These are phyloP conservation scores for Scotopteryx bipunctaria DNA, from an alignment of 2,888 invertebrate genomes.

Conservation along the genomic window DNA sequence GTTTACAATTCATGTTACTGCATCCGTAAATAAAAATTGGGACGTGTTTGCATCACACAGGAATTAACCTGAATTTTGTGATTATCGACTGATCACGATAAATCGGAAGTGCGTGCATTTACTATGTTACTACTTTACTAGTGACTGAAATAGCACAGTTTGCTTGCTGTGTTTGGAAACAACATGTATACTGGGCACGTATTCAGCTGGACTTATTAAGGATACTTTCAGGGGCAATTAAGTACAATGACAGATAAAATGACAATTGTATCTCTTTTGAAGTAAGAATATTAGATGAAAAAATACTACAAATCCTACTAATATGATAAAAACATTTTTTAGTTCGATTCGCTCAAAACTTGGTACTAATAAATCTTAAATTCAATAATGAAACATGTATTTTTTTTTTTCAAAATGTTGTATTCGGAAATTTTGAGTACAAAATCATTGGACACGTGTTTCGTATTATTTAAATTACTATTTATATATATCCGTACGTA, in stretches of 20 bases:
- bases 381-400: too few relatives aligned
- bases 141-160: conserved; percentile 55
- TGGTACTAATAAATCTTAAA: too few relatives aligned
- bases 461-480: too few relatives aligned
- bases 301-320: too few relatives aligned
- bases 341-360: too few relatives aligned
- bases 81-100: conserved; percentile 57
- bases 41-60: conserved; percentile 46
- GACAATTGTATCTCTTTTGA: not conserved
- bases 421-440: too few relatives aligned
- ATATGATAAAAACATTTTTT: too few relatives aligned
- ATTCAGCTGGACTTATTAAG: conserved; percentile 6
- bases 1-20: conserved; percentile 45
- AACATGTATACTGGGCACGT: conserved; percentile 48
- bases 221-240: not conserved
- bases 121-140: conserved; percentile 26
- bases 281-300: too few relatives aligned
- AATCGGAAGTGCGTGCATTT: conserved; percentile 52
- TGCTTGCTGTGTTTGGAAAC: conserved; percentile 49
- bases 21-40: conserved; percentile 58
- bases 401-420: too few relatives aligned
- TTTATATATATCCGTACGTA: too few relatives aligned
- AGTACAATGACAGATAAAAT: too few relatives aligned
- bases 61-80: conserved; percentile 75
- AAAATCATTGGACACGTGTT: too few relatives aligned